Conservation (phyloP, 2,113 vertebrate genomes). For the Corydoras maculifer region DNA sequence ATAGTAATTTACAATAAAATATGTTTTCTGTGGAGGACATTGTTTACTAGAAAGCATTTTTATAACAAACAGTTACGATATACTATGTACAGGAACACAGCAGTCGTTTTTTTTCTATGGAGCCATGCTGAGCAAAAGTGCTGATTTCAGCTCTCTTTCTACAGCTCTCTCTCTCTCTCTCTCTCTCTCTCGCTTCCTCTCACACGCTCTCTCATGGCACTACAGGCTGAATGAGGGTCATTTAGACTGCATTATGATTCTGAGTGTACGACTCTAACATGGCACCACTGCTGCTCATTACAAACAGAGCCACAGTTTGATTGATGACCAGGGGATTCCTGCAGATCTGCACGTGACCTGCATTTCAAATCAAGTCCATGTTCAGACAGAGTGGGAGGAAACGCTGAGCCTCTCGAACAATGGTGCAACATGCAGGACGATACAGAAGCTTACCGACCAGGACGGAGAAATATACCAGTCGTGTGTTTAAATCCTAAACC, state of each 20-base stretch:
- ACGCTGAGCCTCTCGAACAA: not conserved
- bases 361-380: not conserved
- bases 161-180: not conserved
- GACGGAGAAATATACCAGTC: too few species aligned
- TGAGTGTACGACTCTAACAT: not conserved
- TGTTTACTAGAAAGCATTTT: too few species aligned
- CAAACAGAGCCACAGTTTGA: not conserved
- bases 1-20: too few species aligned
- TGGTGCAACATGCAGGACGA: not conserved
- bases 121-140: not conserved
- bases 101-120: not conserved
- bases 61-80: not conserved
- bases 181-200: not conserved
- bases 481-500: too few species aligned
- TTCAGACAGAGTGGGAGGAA: not conserved
- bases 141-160: not conserved
- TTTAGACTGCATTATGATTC: conserved; percentile 5
- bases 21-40: too few species aligned
- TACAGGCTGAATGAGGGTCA: not conserved
- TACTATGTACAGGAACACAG: not conserved
- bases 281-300: not conserved
- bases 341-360: not conserved
- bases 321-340: not conserved
- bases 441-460: too few species aligned
- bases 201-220: not conserved